Conservation (phyloP, 2,797 vertebrate genomes). For the Zenarchopterus dispar region DNA sequence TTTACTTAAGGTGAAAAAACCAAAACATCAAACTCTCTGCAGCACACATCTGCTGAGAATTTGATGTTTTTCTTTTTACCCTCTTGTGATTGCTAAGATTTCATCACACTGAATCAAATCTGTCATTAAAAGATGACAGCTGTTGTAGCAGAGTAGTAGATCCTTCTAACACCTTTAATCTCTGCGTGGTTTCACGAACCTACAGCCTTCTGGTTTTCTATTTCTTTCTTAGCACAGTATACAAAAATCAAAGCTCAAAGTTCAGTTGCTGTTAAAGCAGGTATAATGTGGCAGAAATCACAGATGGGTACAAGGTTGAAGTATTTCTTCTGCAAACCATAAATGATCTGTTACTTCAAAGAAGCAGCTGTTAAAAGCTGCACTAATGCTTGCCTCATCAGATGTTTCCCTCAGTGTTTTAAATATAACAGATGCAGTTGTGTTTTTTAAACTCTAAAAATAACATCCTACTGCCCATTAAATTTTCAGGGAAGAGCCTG, state of each 20-base stretch:
- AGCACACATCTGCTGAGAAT: too few relatives aligned
- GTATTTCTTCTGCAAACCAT: background rate
- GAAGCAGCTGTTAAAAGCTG: background rate
- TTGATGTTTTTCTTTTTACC: too few relatives aligned
- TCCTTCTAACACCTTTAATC: too few relatives aligned
- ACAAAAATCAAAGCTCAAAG: too few relatives aligned
- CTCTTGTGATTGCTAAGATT: too few relatives aligned
- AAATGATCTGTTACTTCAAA: background rate
- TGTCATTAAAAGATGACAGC: too few relatives aligned
- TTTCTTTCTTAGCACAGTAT: too few relatives aligned
- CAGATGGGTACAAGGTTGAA: background rate
- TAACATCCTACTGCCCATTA: background rate
- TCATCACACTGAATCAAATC: too few relatives aligned
- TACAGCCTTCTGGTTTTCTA: slow-evolving; percentile 6
- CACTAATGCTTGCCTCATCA: background rate
- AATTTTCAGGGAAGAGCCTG: slow-evolving; percentile 6
- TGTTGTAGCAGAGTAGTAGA: too few relatives aligned
- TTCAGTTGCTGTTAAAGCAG: too few relatives aligned
- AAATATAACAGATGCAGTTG: background rate
- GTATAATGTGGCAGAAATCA: slow-evolving; percentile 6
- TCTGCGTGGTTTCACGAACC: slow-evolving; percentile 1
- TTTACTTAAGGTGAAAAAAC: too few relatives aligned
- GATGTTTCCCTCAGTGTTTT: background rate
- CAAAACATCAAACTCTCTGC: too few relatives aligned
- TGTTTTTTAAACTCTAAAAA: slow-evolving; percentile 15